Conservation (phyloP, 2,113 vertebrate species). For the Aspiorhynchus laticeps region DNA sequence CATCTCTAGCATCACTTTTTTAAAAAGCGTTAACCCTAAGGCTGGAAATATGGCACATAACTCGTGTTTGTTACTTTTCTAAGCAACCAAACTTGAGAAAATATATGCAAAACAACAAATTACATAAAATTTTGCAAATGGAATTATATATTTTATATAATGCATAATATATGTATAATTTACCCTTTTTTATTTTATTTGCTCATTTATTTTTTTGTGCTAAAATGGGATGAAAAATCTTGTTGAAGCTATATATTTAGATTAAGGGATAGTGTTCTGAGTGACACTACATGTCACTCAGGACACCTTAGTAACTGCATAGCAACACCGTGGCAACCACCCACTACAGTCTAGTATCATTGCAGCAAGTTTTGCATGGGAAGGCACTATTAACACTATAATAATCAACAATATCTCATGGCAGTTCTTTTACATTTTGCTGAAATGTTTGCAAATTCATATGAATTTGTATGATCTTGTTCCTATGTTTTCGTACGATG, state of each 20-base stretch:
- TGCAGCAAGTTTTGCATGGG: not conserved
- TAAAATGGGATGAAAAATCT: not conserved
- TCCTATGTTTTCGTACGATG: too few relatives aligned
- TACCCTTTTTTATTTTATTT: not conserved
- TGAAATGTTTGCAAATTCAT: not conserved
- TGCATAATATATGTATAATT: not conserved
- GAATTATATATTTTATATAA: not conserved
- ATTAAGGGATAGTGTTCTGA: not conserved
- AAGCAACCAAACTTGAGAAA: not conserved
- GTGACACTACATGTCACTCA: not conserved
- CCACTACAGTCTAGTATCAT: not conserved
- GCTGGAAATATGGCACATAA: conserved; percentile 2
- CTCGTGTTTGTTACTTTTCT: not conserved
- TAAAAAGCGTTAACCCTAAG: conserved; percentile 1
- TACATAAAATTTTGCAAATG: not conserved
- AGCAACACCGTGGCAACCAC: not conserved
- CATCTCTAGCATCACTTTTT: conserved; percentile 8
- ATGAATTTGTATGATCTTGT: not conserved
- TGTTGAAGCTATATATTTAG: not conserved
- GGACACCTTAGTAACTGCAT: not conserved
- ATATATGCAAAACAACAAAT: not conserved
- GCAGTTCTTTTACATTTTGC: not conserved
- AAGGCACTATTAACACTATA: not conserved
- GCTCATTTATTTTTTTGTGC: not conserved
- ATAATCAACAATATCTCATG: not conserved